These are phyloP conservation scores for Chlorospingus semifuscus DNA, from an alignment of 2,797 vertebrate genomes.

Conservation along the genomic window DNA sequence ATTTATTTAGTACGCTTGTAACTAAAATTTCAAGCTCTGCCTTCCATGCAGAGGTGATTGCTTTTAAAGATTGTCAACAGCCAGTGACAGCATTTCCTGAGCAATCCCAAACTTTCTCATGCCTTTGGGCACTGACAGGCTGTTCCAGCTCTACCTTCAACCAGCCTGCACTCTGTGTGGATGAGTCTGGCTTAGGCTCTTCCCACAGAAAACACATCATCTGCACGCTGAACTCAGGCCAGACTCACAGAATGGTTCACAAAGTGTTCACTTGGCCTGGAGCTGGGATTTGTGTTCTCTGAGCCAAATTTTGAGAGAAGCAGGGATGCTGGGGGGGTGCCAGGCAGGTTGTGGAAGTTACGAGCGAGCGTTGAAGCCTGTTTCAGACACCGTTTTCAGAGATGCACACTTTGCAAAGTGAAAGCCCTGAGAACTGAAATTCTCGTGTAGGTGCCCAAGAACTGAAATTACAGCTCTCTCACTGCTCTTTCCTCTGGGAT, in stretches of 20 bases:
- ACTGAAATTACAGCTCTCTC: background rate
- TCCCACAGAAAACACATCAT: conserved; percentile 15
- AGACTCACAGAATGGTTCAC: conserved; percentile 10
- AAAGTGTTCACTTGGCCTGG: conserved; percentile 18
- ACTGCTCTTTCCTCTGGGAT: background rate
- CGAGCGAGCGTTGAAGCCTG: background rate
- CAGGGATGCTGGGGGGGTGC: background rate
- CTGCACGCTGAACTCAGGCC: conserved; percentile 7
- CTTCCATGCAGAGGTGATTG: background rate
- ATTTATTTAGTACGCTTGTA: background rate
- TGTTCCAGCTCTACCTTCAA: background rate
- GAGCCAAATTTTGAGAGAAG: background rate
- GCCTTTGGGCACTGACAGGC: background rate
- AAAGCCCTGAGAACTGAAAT: background rate
- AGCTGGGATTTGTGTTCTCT: conserved; percentile 20
- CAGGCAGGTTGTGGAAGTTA: conserved; percentile 27
- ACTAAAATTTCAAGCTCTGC: background rate
- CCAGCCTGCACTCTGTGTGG: background rate
- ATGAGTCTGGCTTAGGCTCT: background rate
- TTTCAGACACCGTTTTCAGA: background rate
- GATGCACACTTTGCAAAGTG: background rate
- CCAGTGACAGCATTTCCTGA: background rate
- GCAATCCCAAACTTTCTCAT: background rate
- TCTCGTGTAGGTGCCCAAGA: background rate
- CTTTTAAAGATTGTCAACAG: background rate